Conservation (phyloP, 2,797 vertebrate genomes). For the Melanogrammus aeglefinus region DNA sequence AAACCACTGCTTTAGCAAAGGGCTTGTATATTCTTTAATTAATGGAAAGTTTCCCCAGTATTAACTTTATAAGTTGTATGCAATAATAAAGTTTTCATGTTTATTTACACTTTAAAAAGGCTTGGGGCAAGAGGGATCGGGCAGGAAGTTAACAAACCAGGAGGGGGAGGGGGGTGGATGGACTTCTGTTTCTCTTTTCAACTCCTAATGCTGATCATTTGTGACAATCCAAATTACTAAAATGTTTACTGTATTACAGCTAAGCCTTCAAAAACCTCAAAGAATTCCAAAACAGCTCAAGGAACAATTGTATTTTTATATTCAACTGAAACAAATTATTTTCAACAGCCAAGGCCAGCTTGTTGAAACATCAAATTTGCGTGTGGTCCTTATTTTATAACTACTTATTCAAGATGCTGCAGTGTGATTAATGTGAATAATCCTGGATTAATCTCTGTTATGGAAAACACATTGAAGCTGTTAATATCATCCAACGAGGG, state of each 20-base stretch:
- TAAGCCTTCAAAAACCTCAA: not conserved
- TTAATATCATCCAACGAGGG: constrained; percentile 59
- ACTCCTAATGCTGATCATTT: not conserved
- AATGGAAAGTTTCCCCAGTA: not conserved
- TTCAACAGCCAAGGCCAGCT: constrained; percentile 8
- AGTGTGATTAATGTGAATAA: constrained; percentile 60
- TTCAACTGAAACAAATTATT: constrained; percentile 9
- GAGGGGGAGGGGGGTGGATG: not conserved
- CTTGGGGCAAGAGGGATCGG: not conserved
- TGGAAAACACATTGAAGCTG: constrained; percentile 61
- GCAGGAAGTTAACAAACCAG: not conserved
- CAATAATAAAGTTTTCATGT: not conserved
- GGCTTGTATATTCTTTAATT: not conserved
- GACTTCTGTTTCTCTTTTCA: not conserved
- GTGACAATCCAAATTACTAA: not conserved
- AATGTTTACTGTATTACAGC: not conserved
- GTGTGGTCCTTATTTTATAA: constrained; percentile 58
- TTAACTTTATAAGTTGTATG: not conserved
- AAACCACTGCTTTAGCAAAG: not conserved
- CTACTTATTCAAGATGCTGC: constrained; percentile 53
- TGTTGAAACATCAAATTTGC: constrained; percentile 54
- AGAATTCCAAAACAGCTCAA: not conserved
- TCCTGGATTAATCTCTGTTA: constrained; percentile 65
- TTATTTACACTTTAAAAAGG: too few species aligned
- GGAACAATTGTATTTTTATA: constrained; percentile 20